Evolutionary conservation across 2,113 vertebrate species (phyloP), one percentile per base, ranked within the genome.

Genomic region (Microcebus murinus): DNA sequence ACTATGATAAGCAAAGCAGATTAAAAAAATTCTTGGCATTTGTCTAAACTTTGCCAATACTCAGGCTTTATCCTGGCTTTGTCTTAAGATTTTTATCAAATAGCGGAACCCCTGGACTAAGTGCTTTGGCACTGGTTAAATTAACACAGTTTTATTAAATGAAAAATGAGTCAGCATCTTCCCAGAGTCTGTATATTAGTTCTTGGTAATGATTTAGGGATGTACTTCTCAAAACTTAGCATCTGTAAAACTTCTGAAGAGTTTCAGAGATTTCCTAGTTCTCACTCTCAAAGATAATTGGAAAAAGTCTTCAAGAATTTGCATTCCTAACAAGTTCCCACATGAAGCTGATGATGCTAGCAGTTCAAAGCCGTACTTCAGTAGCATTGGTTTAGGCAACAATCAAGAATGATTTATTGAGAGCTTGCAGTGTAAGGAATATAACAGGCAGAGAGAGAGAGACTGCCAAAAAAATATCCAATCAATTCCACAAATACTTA

Each of bases 101-200:
- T 23, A 68, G 8, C 21, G 13, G 27, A 91, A 36, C 5, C 25
- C 34, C 50, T 57, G 34, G n/a, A 17, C 65, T 84, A 74, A 65
- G 39, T 88, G 27, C 45, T 88, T 92, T 90, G 95, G 84, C 76
- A 73, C 13, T 92, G 11, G 27, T 95, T 92, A 82, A 94, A 97
- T 82, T 92, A 84, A 21, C 48, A 88, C 39, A 93, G 73, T 87
- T 97, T 95, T 92, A 81, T 81, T 87, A 70, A 81, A 89, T 87
- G 20, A 80, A 89, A 89, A 67, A 82, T 93, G 63, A 92, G 42
- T 95, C 83, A 77, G 29, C 29, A 4, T 76, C 55, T 88, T 71
- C 50, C 71, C 36, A 57, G 73, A 87, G 59, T 91, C 55, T 94
- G 67, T 84, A 92, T 83, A 61, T 70, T 76, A 59, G 42, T 42